Conservation (phyloP, 2,113 vertebrate genomes). For the Carassius gibelio region DNA sequence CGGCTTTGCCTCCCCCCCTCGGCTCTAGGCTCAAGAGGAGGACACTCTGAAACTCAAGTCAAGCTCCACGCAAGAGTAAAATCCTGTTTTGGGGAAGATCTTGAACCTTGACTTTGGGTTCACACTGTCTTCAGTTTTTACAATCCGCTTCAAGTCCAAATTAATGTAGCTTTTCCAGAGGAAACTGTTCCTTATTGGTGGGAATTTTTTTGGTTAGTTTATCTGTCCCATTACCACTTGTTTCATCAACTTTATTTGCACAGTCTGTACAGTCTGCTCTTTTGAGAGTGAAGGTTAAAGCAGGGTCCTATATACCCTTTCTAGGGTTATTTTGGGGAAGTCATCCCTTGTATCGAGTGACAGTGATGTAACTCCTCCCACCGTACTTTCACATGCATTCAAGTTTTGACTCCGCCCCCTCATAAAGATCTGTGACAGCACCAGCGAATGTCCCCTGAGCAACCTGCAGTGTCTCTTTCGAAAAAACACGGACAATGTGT, state of each 20-base stretch:
- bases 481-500: slow-evolving; percentile 28
- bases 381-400: slow-evolving; percentile 61
- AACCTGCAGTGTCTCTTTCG: slow-evolving; percentile 50
- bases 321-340: slow-evolving; percentile 73
- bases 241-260: not conserved
- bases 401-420: slow-evolving; percentile 50
- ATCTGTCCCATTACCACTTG: slow-evolving; percentile 26
- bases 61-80: slow-evolving; percentile 57
- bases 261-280: not conserved
- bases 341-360: slow-evolving; percentile 62
- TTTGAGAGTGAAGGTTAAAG: slow-evolving; percentile 49
- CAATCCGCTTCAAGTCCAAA: not conserved
- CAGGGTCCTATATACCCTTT: slow-evolving; percentile 72
- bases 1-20: slow-evolving; percentile 49
- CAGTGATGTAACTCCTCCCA: slow-evolving; percentile 58
- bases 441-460: slow-evolving; percentile 56
- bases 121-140: not conserved
- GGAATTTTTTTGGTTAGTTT: slow-evolving; percentile 9
- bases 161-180: not conserved
- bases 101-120: slow-evolving; percentile 12
- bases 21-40: slow-evolving; percentile 41
- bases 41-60: not conserved
- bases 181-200: not conserved
- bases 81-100: slow-evolving; percentile 13
- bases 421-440: slow-evolving; percentile 44